These are phyloP conservation scores for Clavelina lepadiformis DNA, from an alignment of 23 tunicate genomes.

Conservation along the genomic window DNA sequence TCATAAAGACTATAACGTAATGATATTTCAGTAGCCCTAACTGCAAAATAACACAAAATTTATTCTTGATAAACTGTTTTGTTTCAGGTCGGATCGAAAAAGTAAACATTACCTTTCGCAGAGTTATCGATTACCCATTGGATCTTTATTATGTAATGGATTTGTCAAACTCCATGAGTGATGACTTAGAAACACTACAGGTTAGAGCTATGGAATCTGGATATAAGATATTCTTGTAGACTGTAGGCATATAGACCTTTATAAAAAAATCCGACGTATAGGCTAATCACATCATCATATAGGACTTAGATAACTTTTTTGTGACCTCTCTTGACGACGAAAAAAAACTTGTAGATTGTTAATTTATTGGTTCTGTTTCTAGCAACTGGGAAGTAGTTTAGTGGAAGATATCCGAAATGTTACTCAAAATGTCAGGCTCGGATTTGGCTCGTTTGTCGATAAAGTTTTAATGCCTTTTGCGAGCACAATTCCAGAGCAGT, in stretches of 20 bases:
- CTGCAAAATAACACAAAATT: no score
- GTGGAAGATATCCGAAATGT: conserved; percentile 29
- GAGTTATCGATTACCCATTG: conserved; percentile 80
- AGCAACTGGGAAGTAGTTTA: conserved; percentile 45
- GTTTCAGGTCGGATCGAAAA: conserved; percentile 16
- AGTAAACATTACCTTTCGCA: conserved; percentile 41
- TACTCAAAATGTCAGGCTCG: conserved; percentile 48
- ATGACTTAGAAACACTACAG: conserved; percentile 61
- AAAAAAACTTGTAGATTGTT: no score
- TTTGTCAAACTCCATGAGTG: conserved; percentile 75
- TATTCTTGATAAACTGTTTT: no score
- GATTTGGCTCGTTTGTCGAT: conserved; percentile 75
- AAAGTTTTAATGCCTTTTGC: conserved; percentile 74
- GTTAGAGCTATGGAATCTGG: no score
- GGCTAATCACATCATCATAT: no score
- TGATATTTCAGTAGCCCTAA: no score
- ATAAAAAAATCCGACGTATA: no score
- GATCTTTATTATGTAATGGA: conserved; percentile 90
- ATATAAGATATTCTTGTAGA: no score
- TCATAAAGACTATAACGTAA: no score
- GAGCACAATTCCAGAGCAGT: conserved; percentile 68
- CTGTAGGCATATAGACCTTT: no score
- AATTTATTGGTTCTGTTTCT: background rate
- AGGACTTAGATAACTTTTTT: no score
- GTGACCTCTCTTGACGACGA: no score